Conservation (phyloP, 2,888 invertebrate species). For the Gastracanthus pulcherrimus region DNA sequence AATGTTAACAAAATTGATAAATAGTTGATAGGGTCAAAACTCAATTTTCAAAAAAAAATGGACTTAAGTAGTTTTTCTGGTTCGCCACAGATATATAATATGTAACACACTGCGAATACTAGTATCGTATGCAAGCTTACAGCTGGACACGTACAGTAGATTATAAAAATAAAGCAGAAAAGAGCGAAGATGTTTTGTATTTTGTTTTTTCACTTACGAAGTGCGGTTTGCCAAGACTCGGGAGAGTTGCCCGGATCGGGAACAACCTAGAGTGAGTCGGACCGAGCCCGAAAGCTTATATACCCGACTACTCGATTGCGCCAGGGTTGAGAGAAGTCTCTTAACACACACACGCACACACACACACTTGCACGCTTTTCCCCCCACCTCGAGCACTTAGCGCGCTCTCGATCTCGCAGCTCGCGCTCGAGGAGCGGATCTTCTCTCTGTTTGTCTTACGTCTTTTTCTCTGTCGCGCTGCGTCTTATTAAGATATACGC, state of each 20-base stretch:
- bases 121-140: not conserved
- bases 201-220: conserved; percentile 71
- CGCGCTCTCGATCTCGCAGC: no score
- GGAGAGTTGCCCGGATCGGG: conserved; percentile 74
- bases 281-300: conserved; percentile 72
- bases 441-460: not conserved
- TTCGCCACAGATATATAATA: no score
- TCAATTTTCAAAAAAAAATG: no score
- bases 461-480: conserved; percentile 23
- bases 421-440: no score
- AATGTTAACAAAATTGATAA: no score
- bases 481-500: not conserved
- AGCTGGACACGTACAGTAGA: not conserved
- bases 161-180: not conserved
- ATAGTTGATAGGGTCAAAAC: no score
- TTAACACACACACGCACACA: no score
- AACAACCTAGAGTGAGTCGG: conserved; percentile 71
- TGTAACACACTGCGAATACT: no score
- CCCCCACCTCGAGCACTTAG: not conserved
- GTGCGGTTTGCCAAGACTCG: conserved; percentile 72
- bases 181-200: conserved; percentile 26
- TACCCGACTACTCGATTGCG: conserved; percentile 62
- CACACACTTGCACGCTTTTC: conserved; percentile 33
- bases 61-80: no score
- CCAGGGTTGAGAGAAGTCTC: conserved; percentile 41